These are phyloP conservation scores for Lithosia quadra DNA, from an alignment of 2,888 invertebrate species.

Conservation along the genomic window DNA sequence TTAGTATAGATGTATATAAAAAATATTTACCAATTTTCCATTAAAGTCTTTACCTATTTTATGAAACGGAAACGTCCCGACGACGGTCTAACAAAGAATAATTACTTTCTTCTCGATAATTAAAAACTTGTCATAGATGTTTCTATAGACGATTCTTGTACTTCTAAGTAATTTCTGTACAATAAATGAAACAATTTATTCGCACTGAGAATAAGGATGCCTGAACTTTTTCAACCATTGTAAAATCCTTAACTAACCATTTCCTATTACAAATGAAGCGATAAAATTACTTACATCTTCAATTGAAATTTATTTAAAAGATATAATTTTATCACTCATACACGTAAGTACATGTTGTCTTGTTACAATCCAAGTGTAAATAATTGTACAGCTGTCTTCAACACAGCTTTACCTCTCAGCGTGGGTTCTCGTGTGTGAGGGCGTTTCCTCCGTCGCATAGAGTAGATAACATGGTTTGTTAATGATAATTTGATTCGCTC, in stretches of 20 bases:
- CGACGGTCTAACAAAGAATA: background rate
- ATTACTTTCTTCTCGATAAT: background rate
- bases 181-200: no score
- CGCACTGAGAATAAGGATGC: no score
- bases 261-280: background rate
- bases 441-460: background rate
- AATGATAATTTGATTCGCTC: conserved; percentile 10
- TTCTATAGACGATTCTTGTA: background rate
- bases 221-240: no score
- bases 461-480: conserved; percentile 7
- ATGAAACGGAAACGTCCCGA: background rate
- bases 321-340: background rate
- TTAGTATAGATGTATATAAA: no score
- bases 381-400: conserved; percentile 1
- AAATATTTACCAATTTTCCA: background rate
- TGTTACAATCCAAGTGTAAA: background rate
- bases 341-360: background rate
- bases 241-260: background rate
- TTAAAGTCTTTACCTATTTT: background rate
- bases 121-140: background rate
- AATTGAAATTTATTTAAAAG: background rate
- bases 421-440: background rate
- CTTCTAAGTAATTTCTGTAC: no score
- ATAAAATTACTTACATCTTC: background rate
- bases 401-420: background rate